A percentile compares a stretch with the other conserved stretches of the same genome.
Conservation (phyloP, 2,797 vertebrate genomes). For the Sardinella longiceps region DNA sequence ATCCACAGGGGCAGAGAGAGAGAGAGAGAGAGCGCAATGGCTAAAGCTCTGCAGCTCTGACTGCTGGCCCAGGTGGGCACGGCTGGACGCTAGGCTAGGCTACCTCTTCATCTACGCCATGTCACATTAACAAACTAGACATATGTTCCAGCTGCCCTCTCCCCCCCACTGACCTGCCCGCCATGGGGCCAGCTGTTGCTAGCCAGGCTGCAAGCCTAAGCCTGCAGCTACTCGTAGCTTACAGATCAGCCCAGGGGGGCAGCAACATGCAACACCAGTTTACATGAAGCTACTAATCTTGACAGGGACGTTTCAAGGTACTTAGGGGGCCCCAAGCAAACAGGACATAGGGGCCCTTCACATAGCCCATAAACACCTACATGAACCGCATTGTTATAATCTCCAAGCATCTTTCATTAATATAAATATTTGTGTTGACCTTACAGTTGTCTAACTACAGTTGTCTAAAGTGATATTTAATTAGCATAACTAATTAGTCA, state of each 20-base stretch:
- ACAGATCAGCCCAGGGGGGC: background rate
- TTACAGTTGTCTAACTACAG: too few species aligned
- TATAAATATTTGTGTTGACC: too few species aligned
- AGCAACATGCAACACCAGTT: conserved; percentile 5
- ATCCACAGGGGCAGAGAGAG: background rate
- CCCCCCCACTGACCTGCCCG: background rate
- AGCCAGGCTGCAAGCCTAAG: background rate
- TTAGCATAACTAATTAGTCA: too few species aligned
- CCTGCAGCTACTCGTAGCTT: too few species aligned
- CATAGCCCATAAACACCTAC: too few species aligned
- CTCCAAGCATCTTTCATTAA: too few species aligned
- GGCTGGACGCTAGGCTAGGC: background rate
- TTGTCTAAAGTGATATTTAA: too few species aligned
- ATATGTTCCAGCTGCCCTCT: conserved; percentile 6
- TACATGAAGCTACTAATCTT: background rate
- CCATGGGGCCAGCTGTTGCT: background rate
- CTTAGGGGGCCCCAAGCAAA: too few species aligned
- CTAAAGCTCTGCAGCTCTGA: background rate
- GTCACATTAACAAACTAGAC: conserved; percentile 30
- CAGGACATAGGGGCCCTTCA: too few species aligned
- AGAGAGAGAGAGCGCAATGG: background rate
- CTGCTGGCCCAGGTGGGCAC: conserved; percentile 22
- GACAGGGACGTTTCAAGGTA: too few species aligned
- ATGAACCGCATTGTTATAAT: too few species aligned
- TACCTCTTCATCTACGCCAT: conserved; percentile 23